Evolutionary conservation across 2,113 vertebrate species (phyloP).

Genomic region (Asarcornis scutulata): DNA sequence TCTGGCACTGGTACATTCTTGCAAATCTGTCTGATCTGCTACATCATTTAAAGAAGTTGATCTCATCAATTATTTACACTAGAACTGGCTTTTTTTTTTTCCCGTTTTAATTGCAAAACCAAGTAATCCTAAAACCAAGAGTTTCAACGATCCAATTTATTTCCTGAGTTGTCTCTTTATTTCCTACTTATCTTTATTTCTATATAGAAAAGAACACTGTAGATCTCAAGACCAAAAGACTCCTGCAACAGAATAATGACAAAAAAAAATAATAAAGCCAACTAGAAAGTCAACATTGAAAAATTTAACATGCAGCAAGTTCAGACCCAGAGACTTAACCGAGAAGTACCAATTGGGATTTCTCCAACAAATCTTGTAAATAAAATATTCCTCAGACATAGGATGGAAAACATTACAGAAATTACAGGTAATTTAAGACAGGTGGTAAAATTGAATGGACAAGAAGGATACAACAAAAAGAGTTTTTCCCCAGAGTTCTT

Average conservation of each 20-base stretch:
- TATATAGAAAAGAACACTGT: not conserved
- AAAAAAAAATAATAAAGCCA: not conserved
- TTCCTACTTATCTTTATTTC: not conserved
- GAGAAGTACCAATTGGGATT: not conserved
- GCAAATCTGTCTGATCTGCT: not conserved
- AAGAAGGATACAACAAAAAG: not conserved
- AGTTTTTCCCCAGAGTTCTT: not conserved
- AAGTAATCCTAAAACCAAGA: not conserved
- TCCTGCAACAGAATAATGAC: not conserved
- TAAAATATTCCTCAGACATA: not conserved
- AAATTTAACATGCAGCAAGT: not conserved
- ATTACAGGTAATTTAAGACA: not conserved
- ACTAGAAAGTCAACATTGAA: not conserved
- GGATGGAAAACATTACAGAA: not conserved
- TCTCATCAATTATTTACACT: not conserved
- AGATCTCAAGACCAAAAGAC: not conserved
- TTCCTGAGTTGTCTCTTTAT: not conserved
- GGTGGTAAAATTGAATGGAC: not conserved
- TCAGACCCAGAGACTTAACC: not conserved
- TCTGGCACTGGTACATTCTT: not conserved
- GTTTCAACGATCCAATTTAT: not conserved
- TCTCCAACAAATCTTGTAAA: not conserved
- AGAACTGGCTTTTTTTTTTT: not conserved
- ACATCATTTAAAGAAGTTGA: not conserved
- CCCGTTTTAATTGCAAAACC: not conserved